These are phyloP conservation scores for Leptopilina myrica DNA, from an alignment of 2,888 invertebrate genomes.

Conservation along the genomic window DNA sequence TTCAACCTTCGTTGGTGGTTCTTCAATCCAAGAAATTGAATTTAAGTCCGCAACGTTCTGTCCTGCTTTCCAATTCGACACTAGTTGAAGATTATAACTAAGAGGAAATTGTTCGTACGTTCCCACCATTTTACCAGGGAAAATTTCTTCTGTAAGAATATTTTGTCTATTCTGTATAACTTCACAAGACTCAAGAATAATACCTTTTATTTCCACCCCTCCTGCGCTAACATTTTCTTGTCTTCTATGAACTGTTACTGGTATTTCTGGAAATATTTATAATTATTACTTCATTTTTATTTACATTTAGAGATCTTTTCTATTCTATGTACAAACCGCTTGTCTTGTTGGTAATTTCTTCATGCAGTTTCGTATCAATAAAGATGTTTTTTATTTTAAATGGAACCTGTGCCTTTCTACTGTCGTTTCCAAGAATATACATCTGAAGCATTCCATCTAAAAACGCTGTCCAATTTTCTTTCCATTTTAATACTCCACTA, in stretches of 20 bases:
- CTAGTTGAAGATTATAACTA: not conserved
- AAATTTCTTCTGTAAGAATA: not conserved
- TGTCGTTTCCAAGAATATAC: conserved; percentile 76
- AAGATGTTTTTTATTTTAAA: conserved; percentile 79
- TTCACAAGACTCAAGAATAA: not conserved
- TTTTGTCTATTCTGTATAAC: not conserved
- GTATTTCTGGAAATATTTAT: not conserved
- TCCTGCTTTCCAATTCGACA: not conserved
- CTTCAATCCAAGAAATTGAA: conserved; percentile 85
- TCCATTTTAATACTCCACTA: conserved; percentile 60
- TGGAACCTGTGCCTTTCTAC: conserved; percentile 78
- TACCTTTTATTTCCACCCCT: conserved; percentile 24
- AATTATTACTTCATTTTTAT: too few relatives aligned
- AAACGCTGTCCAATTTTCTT: conserved; percentile 21
- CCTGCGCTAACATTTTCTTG: not conserved
- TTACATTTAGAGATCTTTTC: too few relatives aligned
- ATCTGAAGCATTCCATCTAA: conserved; percentile 77
- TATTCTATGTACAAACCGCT: not conserved
- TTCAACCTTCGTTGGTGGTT: conserved; percentile 70
- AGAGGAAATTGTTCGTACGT: conserved; percentile 8
- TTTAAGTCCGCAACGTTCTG: not conserved
- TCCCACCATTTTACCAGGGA: not conserved
- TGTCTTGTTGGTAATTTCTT: not conserved
- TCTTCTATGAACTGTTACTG: not conserved
- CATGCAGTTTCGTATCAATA: not conserved